Base-by-base conservation (phyloP, 2,113 vertebrate species). In the Callaeas wilsoni region DNA sequence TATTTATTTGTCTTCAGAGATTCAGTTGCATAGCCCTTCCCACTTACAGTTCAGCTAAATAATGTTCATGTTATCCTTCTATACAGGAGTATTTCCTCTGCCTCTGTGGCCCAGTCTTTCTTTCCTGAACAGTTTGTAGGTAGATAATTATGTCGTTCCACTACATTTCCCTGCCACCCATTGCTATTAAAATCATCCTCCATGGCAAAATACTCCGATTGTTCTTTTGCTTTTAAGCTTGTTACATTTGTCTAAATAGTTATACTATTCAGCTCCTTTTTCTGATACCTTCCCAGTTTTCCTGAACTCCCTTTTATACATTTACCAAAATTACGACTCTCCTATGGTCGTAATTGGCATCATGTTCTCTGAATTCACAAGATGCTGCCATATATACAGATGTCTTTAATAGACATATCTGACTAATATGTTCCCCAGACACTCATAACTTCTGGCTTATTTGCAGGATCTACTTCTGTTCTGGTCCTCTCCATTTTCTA, bases 331-430 rank as follows among this genome's bases (percentile, higher is more conserved):
- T 95, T 93, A 96, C 2, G 2, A 93, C 90, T 95, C 86, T 96
- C 94, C 0, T 2, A 94, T 62, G 95, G 90, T 84, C 1, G 1
- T 27, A 96, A 86, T 60, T 95, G 95, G 94, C 94, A 96, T 71
- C 5, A 4, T 18, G 53, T 75, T 94, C 88, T 78, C 83, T 75
- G 64, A 90, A 95, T 96, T 92, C 76, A 94, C 64, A 92, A 78
- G 80, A 92, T 4, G 33, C 89, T 96, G 96, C 92, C 92, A 96
- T 92, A 94, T 82, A 90, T 92, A 90, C 94, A 85, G 73, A 92
- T 90, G 92, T 96, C 85, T 97, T 97, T 93, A 96, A 96, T 89
- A 95, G 94, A 84, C 64, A 25, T 92, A 86, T 96, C 90, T 92
- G 75, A 95, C 94, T 96, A 96, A 93, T 94, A 90, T 13, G 83